These are phyloP conservation scores for Enchytraeus crypticus DNA, from an alignment of 2,888 invertebrate species.

Conservation along the genomic window DNA sequence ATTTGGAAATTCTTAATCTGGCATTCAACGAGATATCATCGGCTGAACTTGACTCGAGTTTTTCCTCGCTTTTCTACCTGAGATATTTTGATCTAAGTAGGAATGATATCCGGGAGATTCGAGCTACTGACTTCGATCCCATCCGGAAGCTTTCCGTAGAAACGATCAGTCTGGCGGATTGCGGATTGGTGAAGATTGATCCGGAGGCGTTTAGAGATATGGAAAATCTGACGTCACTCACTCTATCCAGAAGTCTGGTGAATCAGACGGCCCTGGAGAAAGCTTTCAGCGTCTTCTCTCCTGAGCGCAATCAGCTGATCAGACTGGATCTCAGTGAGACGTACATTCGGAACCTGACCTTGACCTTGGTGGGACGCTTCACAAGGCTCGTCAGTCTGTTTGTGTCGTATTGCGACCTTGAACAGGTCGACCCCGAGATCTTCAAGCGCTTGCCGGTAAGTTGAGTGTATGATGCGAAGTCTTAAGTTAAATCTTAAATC, in stretches of 20 bases:
- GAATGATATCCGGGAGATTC: conserved; percentile 21
- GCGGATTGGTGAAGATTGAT: conserved; percentile 18
- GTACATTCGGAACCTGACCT: conserved; percentile 18
- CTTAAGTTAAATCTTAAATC: too few relatives aligned
- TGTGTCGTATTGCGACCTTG: conserved; percentile 19
- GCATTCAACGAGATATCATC: conserved; percentile 23
- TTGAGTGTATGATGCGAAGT: too few relatives aligned
- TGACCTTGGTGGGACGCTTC: conserved; percentile 15
- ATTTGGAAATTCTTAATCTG: conserved; percentile 23
- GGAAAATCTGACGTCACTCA: conserved; percentile 21
- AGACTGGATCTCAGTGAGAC: conserved; percentile 24
- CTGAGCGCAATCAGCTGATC: conserved; percentile 9
- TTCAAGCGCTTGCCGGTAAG: conserved; percentile 13
- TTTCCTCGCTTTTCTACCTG: conserved; percentile 10
- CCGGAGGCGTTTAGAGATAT: conserved; percentile 14
- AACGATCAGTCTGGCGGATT: conserved; percentile 21
- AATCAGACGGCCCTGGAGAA: conserved; percentile 1
- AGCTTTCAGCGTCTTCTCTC: conserved; percentile 5
- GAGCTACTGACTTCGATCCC: conserved; percentile 14
- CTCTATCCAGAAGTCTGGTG: conserved; percentile 21
- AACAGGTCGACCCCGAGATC: conserved; percentile 15
- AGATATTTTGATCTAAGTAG: conserved; percentile 20
- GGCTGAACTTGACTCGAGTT: conserved; percentile 16
- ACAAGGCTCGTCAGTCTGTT: conserved; percentile 15
- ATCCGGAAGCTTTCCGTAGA: conserved; percentile 15